These are phyloP conservation scores for Cliona cf. orientalis DNA, from an alignment of 37 sponge, comb jelly and placozoan species.

Conservation along the genomic window DNA sequence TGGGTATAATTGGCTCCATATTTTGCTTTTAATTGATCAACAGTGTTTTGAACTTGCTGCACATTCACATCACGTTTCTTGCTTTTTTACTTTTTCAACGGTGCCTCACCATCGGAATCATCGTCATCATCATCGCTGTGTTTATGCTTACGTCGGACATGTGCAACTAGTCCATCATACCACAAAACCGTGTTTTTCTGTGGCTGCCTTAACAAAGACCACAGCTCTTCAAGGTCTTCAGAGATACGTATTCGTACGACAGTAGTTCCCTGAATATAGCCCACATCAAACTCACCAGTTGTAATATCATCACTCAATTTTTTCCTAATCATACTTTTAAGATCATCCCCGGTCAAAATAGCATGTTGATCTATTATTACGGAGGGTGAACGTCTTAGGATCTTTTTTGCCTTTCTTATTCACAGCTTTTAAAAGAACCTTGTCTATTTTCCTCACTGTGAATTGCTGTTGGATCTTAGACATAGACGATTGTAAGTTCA, in stretches of 20 bases:
- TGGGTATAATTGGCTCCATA: slow-evolving; percentile 2
- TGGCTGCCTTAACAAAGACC: neutral
- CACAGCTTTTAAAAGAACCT: slow-evolving; percentile 13
- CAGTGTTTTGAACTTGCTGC: slow-evolving; percentile 3
- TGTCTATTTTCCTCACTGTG: neutral
- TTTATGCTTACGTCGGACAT: neutral
- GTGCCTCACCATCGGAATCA: neutral
- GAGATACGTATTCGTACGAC: slow-evolving; percentile 18
- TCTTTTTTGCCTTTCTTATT: slow-evolving; percentile 1
- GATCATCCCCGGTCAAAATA: slow-evolving; percentile 1
- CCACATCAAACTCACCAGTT: slow-evolving; percentile 31
- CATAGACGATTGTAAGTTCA: neutral
- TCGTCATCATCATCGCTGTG: slow-evolving; percentile 3
- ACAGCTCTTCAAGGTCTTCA: slow-evolving; percentile 21
- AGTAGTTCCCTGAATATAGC: slow-evolving; percentile 20
- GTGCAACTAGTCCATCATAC: slow-evolving; percentile 31
- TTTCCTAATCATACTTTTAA: slow-evolving; percentile 11
- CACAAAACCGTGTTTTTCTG: neutral
- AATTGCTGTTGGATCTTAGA: neutral
- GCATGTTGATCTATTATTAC: slow-evolving; percentile 7
- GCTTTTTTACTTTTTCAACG: neutral
- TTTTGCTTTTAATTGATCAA: slow-evolving; percentile 3
- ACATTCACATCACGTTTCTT: slow-evolving; percentile 6
- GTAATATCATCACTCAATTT: slow-evolving; percentile 21
- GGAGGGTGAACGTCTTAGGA: slow-evolving; percentile 7